Evolutionary conservation across 2,113 vertebrate genomes (phyloP).

Genomic region (Marmota flaviventris): DNA sequence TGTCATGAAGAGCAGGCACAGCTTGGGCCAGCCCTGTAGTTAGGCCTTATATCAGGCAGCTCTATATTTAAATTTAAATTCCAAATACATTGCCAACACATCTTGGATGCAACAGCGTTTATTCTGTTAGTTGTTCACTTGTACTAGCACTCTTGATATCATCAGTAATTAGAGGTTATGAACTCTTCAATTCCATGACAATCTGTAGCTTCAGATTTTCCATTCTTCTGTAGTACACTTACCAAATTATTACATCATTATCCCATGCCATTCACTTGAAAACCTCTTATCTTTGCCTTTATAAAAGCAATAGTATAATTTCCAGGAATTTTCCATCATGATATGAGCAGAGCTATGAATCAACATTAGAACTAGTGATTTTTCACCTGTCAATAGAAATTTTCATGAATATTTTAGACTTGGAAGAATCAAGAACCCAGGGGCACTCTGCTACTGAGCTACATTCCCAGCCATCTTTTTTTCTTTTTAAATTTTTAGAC

Average conservation of each 20-base stretch:
- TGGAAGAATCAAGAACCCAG: not conserved
- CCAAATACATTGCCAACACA: not conserved
- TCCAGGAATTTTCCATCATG: not conserved
- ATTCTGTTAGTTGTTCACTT: not conserved
- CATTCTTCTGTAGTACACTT: not conserved
- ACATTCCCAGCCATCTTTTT: not conserved
- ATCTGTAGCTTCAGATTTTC: not conserved
- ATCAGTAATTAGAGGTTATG: not conserved
- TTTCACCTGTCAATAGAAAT: slow-evolving; percentile 4
- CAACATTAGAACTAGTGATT: not conserved
- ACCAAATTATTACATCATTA: not conserved
- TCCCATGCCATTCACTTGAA: not conserved
- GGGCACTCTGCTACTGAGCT: not conserved
- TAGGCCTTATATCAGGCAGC: not conserved
- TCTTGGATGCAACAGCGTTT: not conserved
- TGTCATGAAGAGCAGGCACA: not conserved
- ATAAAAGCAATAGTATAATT: not conserved
- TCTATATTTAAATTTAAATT: not conserved
- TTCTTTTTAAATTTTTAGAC: not conserved
- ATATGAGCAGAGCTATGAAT: not conserved
- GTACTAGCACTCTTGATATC: not conserved
- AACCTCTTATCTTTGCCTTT: not conserved
- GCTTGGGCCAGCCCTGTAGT: not conserved
- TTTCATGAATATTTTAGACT: not conserved
- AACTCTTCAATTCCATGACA: not conserved